Conservation (phyloP, 2,113 vertebrate species). For the Sterrhoptilus dennistouni region DNA sequence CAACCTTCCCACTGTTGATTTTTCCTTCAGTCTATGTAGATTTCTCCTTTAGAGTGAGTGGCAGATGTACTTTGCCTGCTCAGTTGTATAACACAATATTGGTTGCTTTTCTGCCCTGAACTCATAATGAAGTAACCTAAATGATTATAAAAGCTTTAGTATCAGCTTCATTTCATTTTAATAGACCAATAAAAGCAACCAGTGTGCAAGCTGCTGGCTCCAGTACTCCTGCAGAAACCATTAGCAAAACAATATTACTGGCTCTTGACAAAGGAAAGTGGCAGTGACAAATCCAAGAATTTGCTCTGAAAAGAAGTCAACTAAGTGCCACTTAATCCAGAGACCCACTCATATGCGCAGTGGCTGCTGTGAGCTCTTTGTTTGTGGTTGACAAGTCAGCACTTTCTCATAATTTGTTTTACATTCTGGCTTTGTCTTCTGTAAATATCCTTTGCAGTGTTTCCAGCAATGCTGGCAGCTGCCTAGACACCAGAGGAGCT, state of each 20-base stretch:
- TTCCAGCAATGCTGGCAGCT: not conserved
- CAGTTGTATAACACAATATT: not conserved
- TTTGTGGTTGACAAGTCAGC: not conserved
- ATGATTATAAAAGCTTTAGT: slow-evolving; percentile 51
- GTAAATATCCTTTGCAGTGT: slow-evolving; percentile 27
- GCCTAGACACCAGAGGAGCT: not conserved
- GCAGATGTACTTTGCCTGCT: not conserved
- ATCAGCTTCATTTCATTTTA: slow-evolving; percentile 50
- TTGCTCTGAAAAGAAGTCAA: not conserved
- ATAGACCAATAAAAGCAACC: slow-evolving; percentile 46
- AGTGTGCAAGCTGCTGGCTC: slow-evolving; percentile 23
- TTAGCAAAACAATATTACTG: slow-evolving; percentile 35
- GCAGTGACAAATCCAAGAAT: not conserved
- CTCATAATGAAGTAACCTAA: slow-evolving; percentile 9
- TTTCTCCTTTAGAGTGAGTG: not conserved
- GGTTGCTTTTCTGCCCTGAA: slow-evolving; percentile 12
- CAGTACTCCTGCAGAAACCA: slow-evolving; percentile 13
- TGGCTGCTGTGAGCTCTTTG: not conserved
- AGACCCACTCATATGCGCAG: not conserved
- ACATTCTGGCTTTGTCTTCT: not conserved
- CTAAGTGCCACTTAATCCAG: not conserved
- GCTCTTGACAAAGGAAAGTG: slow-evolving; percentile 8
- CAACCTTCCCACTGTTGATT: not conserved
- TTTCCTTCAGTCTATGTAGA: not conserved
- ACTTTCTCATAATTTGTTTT: slow-evolving; percentile 16